Evolutionary conservation across 2,888 invertebrate genomes (phyloP).

Genomic region (Sinodicranocentrus sp.): DNA sequence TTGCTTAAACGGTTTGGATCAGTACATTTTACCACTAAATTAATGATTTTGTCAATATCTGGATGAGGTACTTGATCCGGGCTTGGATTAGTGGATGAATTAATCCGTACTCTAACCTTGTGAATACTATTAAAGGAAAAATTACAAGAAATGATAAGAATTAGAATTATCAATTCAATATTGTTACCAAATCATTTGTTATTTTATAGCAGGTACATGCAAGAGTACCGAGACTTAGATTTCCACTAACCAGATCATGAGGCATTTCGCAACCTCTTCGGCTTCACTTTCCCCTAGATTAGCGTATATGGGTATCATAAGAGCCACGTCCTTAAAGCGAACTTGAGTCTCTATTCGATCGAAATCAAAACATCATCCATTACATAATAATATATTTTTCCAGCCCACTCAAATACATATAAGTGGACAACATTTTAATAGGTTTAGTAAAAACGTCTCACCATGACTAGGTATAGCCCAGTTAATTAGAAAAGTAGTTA

Average conservation of each 20-base stretch:
- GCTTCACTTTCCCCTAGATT: conserved; percentile 34
- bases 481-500: conserved; percentile 31
- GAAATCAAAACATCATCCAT: too few species aligned
- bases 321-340: conserved; percentile 46
- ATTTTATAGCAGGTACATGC: too few species aligned
- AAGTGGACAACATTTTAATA: too few species aligned
- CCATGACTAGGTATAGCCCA: conserved; percentile 57
- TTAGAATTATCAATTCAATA: background rate
- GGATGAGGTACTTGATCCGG: conserved; percentile 23
- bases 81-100: too few species aligned
- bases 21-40: conserved; percentile 41
- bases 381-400: too few species aligned
- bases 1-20: conserved; percentile 21
- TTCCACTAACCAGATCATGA: conserved; percentile 34
- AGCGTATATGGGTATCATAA: conserved; percentile 52
- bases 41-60: conserved; percentile 31
- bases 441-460: background rate
- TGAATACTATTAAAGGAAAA: background rate
- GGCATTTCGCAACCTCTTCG: conserved; percentile 45
- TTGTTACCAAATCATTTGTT: too few species aligned
- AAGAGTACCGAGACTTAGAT: too few species aligned
- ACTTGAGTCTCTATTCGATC: conserved; percentile 17
- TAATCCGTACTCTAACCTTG: background rate
- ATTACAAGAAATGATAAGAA: background rate
- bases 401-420: too few species aligned